Evolutionary conservation across 2,888 invertebrate species (phyloP), one percentile per base, ranked within the genome.

Genomic region (Rapana venosa): DNA sequence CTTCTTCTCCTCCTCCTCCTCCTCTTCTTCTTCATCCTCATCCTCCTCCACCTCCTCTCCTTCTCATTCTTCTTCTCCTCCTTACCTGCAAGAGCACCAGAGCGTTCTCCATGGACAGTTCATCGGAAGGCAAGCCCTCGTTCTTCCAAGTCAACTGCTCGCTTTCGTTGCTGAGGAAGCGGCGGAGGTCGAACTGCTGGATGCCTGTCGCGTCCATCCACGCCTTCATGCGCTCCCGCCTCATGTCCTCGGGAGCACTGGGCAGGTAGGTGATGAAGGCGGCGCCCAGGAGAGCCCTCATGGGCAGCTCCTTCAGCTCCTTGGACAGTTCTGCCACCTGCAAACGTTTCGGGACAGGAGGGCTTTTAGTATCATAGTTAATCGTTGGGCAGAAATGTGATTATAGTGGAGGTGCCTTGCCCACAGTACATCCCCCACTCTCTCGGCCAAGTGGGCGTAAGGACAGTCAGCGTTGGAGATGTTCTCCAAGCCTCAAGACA

Each of bases 101-200:
- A 15, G 98, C 98, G 96, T 98, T 98, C 96, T 98, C 98, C 87
- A 98, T 96, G 8, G 98, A n/a, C 20, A 98, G n/a, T n/a, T n/a
- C n/a, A n/a, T n/a, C n/a, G n/a, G 97, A 97, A 0, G 98, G 98
- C 13, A 99, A 96, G 0, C 47, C n/a, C 94, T 98, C 98, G 0
- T 97, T 97, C 95, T 98, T 98, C 98, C 98, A 99, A 92, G 97
- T 97, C 87, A 98, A 96, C 94, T 98, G 97, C 93, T 98, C 98
- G 91, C 97, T 97, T 96, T 98, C 98, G 0, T 97, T 97, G 84
- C 97, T 97, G 8, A n/a, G 96, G 94, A 97, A 97, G 58, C 96
- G 96, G 87, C 97, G 96, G 85, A 97, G 95, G 92, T 97, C 96
- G 95, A 97, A 97, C 1, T 95, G 94, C 4, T 94, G 92, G 0